Percentiles rank a stretch among this genome's conserved stretches.
These are phyloP conservation scores for Agrotis ipsilon DNA, from an alignment of 2,888 invertebrate genomes.

Conservation along the genomic window DNA sequence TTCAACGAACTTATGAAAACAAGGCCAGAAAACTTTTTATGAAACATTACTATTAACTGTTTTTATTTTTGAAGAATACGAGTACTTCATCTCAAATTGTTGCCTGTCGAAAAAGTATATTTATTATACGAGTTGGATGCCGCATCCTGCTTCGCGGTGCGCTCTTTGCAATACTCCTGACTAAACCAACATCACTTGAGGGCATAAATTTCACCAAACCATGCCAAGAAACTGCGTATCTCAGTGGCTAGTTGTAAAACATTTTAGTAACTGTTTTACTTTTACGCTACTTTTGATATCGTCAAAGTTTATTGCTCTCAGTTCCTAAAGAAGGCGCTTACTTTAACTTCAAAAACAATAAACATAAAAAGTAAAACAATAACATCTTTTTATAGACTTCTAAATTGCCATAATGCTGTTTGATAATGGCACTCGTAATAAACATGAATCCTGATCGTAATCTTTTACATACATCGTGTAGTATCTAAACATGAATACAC, in stretches of 20 bases:
- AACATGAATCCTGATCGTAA: slow-evolving; percentile 51
- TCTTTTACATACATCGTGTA: slow-evolving; percentile 60
- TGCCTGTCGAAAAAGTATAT: neutral
- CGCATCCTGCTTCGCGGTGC: slow-evolving; percentile 1
- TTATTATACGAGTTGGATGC: neutral
- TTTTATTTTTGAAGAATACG: neutral
- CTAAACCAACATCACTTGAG: neutral
- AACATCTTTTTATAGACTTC: slow-evolving; percentile 62
- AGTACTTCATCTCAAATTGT: neutral
- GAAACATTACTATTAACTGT: neutral
- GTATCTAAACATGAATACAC: slow-evolving; percentile 52
- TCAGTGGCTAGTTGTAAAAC: slow-evolving; percentile 29
- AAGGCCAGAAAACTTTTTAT: slow-evolving; percentile 1
- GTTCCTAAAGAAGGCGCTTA: slow-evolving; percentile 53
- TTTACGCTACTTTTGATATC: slow-evolving; percentile 53
- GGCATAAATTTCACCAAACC: neutral
- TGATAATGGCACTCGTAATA: slow-evolving; percentile 53
- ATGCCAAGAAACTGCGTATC: neutral
- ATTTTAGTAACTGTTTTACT: slow-evolving; percentile 49
- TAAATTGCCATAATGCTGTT: slow-evolving; percentile 55
- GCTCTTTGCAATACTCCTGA: neutral
- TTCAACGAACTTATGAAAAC: slow-evolving; percentile 11
- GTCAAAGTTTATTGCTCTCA: slow-evolving; percentile 62
- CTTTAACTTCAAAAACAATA: slow-evolving; percentile 62
- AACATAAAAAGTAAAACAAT: slow-evolving; percentile 66